Conservation (phyloP, 1,140 invertebrate species). For the Drosophila triauraria region DNA sequence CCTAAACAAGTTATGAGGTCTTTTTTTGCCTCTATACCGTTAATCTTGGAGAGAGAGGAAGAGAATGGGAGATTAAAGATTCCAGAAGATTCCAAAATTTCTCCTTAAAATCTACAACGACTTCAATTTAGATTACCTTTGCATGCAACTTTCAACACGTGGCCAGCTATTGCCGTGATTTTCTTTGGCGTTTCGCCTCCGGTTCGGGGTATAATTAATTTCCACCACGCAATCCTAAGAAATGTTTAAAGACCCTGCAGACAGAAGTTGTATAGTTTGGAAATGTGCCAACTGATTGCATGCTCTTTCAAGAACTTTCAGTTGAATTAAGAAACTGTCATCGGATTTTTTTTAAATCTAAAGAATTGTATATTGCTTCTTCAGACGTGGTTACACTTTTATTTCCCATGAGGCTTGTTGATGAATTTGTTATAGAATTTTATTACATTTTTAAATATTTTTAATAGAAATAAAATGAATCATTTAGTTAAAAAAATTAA, state of each 20-base stretch:
- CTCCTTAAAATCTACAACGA: neutral
- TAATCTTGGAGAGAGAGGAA: constrained; percentile 21
- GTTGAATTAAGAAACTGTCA: neutral
- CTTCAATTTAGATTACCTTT: constrained; percentile 22
- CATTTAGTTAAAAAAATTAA: neutral
- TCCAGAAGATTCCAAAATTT: neutral
- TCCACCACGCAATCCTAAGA: constrained; percentile 64
- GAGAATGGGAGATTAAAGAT: constrained; percentile 9
- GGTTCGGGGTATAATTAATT: constrained; percentile 72
- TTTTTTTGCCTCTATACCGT: constrained; percentile 51
- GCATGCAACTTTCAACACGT: constrained; percentile 63
- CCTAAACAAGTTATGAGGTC: constrained; percentile 61
- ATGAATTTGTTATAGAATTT: neutral
- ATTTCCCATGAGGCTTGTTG: no score
- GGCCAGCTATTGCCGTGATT: constrained; percentile 43
- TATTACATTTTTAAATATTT: no score
- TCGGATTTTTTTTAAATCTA: neutral
- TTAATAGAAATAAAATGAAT: neutral
- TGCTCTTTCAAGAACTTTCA: constrained; percentile 32
- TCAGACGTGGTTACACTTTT: neutral
- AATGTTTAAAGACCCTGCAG: constrained; percentile 30
- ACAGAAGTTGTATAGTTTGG: constrained; percentile 6
- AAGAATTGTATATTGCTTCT: neutral
- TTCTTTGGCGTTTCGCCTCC: constrained; percentile 52
- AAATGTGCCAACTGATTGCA: constrained; percentile 14